Conservation (phyloP, 1,140 invertebrate genomes). For the Cotesia chilonis region DNA sequence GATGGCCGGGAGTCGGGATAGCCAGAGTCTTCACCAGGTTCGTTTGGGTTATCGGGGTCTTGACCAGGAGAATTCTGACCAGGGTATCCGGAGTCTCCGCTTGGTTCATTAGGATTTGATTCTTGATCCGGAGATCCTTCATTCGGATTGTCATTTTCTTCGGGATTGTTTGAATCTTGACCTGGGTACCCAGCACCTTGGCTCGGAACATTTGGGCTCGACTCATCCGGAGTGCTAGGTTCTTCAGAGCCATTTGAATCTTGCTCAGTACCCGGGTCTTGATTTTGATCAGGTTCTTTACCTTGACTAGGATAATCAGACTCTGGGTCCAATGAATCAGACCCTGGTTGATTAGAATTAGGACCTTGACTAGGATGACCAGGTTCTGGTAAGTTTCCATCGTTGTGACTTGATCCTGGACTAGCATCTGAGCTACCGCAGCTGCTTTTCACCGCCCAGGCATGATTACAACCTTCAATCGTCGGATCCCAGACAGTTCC, state of each 20-base stretch:
- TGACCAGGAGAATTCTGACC: neutral
- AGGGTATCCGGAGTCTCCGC: too few relatives aligned
- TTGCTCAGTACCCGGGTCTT: too few relatives aligned
- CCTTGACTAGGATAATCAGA: neutral
- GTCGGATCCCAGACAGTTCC: conserved; percentile 79
- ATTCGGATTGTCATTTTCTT: neutral
- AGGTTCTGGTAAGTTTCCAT: conserved; percentile 3
- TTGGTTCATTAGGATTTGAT: too few relatives aligned
- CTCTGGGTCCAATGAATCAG: neutral
- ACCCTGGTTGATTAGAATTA: neutral
- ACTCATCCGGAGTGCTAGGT: too few relatives aligned
- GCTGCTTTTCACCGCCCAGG: conserved; percentile 66
- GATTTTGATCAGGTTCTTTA: neutral
- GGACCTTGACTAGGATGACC: conserved; percentile 11
- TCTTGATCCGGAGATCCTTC: too few relatives aligned
- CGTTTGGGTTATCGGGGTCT: neutral
- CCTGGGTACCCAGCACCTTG: neutral
- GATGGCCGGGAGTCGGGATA: neutral
- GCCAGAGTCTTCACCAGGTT: neutral
- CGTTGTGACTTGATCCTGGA: neutral
- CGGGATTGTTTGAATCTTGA: neutral
- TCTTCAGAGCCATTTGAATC: too few relatives aligned
- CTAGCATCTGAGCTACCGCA: conserved; percentile 8
- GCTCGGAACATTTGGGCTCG: too few relatives aligned
- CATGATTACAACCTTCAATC: conserved; percentile 73